phyloP scores from a whole-genome alignment of 2,888 invertebrate genomes.

The Gortyna flavago region DNA sequence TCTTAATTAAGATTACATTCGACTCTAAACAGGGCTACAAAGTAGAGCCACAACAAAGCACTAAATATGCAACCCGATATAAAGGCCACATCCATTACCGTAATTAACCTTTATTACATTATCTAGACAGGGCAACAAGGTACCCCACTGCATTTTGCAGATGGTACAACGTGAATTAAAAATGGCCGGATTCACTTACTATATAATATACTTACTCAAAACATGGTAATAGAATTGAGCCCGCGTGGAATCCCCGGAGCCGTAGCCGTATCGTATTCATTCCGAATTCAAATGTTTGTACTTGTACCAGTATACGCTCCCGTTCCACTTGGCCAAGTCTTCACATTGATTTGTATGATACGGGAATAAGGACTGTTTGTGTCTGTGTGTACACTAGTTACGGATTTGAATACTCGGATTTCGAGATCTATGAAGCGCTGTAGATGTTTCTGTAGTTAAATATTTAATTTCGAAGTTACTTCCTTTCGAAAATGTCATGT shows the following conservation, averaged over 20 bases:
- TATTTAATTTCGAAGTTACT: neutral
- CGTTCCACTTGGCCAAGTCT: conserved; percentile 49
- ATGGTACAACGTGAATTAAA: conserved; percentile 35
- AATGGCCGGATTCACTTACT: conserved; percentile 36
- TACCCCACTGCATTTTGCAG: conserved; percentile 9
- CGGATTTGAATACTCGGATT: conserved; percentile 20
- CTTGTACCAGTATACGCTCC: conserved; percentile 31
- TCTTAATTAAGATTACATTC: conserved; percentile 8
- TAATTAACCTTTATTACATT: conserved; percentile 34
- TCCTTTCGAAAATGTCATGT: neutral
- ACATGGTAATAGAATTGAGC: conserved; percentile 46
- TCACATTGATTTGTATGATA: conserved; percentile 52
- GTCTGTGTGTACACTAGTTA: conserved; percentile 7
- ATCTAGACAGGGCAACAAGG: conserved; percentile 25
- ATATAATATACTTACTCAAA: conserved; percentile 33
- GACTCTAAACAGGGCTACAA: neutral
- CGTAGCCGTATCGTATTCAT: conserved; percentile 43
- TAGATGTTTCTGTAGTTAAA: neutral
- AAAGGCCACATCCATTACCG: conserved; percentile 28
- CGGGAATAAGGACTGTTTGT: conserved; percentile 37
- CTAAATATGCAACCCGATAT: conserved; percentile 14
- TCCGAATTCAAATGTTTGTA: conserved; percentile 61
- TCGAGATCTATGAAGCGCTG: neutral
- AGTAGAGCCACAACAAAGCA: conserved; percentile 9
- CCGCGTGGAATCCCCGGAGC: conserved; percentile 34